Evolutionary conservation across 2,888 invertebrate species (phyloP), one percentile per base, ranked within the genome.

Genomic region (Amphipoea oculea): DNA sequence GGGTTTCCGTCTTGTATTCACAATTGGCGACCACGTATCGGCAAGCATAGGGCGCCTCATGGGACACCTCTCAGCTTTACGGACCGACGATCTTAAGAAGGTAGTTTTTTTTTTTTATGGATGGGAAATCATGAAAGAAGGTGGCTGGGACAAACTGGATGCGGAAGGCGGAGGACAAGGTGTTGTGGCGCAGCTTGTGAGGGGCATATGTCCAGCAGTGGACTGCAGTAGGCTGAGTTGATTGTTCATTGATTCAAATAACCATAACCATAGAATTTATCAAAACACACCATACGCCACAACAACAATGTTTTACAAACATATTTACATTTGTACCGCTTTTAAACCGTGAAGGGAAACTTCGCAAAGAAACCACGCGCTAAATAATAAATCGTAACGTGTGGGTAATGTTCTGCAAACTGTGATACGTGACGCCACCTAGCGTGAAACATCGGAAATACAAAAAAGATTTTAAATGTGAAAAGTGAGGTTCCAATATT

Each of bases 321-420:
- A 78, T 69, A 63, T 78, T 78, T 73, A 76, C 69, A 70, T 77
- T 51, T 54, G 68, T 82, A 69, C 69, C 40, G 57, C 78, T 75
- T 75, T 65, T 68, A 63, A 78, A 76, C 54, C 9, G n/a, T 54
- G 4, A 17, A 73, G 14, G 63, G 36, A 45, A 79, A 73, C 77
- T 70, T 70, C 17, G 57, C 68, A 9, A 81, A 66, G 72, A 74
- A 78, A 29, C 73, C 75, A 20, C 40, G 29, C 66, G 70, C 51
- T 86, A 76, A 86, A 86, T 88, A 88, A 86, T 86, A 83, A 83
- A 86, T 88, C 57, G 67, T 77, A 45, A 79, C 40, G 65, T 45
- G 76, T 29, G 78, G 71, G 78, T 83, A 83, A 80, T 80, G 80
- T 83, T 70, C 80, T 86, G 89, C 57, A 83, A 88, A 83, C 72